Evolutionary conservation across 35 echinoderm and acorn worm genomes (phyloP).

Genomic region (Hemicentrotus pulcherrimus): DNA sequence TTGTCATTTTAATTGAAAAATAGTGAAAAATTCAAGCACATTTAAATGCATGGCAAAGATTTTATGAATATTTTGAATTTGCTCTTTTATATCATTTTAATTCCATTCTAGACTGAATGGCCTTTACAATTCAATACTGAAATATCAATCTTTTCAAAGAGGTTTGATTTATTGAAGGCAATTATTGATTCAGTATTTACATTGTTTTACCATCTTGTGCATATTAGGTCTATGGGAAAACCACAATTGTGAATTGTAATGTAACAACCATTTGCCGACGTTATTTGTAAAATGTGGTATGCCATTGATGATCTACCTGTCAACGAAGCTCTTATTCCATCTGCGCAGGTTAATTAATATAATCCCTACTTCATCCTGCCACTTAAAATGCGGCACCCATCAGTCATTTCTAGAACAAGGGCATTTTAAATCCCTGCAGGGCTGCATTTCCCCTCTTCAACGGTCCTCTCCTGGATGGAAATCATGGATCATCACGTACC

Average conservation of each 20-base stretch:
- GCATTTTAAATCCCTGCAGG: neutral
- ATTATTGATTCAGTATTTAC: neutral
- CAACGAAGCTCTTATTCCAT: neutral
- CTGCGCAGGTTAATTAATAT: neutral
- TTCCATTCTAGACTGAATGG: neutral
- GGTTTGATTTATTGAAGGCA: neutral
- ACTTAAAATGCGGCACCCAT: neutral
- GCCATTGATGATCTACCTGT: neutral
- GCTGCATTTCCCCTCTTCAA: neutral
- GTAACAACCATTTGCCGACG: neutral
- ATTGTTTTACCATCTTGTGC: neutral
- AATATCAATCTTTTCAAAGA: neutral
- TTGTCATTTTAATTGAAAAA: too few species aligned
- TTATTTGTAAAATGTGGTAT: too few species aligned
- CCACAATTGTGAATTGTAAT: neutral
- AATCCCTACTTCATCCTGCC: neutral
- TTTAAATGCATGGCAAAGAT: too few species aligned
- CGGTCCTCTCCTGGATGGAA: neutral
- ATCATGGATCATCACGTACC: neutral
- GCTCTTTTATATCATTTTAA: too few species aligned
- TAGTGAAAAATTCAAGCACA: too few species aligned
- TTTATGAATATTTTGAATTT: too few species aligned
- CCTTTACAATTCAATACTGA: neutral
- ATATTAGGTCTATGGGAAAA: neutral
- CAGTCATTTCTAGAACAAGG: neutral